These are phyloP conservation scores for Carposina sasakii DNA, from an alignment of 1,140 invertebrate species.

Conservation along the genomic window DNA sequence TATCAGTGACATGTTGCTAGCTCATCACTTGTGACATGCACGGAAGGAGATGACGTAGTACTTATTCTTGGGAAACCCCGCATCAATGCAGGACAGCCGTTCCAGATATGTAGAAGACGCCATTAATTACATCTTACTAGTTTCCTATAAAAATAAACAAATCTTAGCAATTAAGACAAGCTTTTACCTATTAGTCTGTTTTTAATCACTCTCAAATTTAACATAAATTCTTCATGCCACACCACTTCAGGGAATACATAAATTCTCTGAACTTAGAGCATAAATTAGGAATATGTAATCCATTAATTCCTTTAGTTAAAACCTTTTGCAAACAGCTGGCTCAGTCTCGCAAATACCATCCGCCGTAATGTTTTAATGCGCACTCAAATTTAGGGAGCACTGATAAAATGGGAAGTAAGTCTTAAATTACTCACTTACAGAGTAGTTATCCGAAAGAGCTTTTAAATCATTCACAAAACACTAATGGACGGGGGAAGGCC, in stretches of 20 bases:
- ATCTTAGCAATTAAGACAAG: neutral
- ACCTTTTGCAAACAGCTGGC: slow-evolving; percentile 15
- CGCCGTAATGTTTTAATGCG: slow-evolving; percentile 64
- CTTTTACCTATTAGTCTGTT: neutral
- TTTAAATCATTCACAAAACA: slow-evolving; percentile 73
- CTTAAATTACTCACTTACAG: slow-evolving; percentile 72
- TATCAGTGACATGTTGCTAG: too few species aligned
- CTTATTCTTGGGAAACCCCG: too few species aligned
- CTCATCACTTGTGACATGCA: too few species aligned
- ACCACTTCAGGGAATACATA: neutral
- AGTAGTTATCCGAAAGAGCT: slow-evolving; percentile 72
- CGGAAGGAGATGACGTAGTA: too few species aligned
- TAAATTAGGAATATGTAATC: slow-evolving; percentile 8
- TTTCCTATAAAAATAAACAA: neutral
- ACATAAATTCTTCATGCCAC: neutral
- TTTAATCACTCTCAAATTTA: neutral
- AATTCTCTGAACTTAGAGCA: neutral
- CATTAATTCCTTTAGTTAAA: slow-evolving; percentile 8
- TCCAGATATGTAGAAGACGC: too few species aligned
- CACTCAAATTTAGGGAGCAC: slow-evolving; percentile 69
- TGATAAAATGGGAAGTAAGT: slow-evolving; percentile 70
- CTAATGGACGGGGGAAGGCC: slow-evolving; percentile 66
- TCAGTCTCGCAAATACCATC: neutral
- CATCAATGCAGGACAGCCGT: too few species aligned
- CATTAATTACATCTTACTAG: too few species aligned